Evolutionary conservation across 1,140 invertebrate species (phyloP), one percentile per base, ranked within the genome.

Genomic region (Branchinecta lynchi): DNA sequence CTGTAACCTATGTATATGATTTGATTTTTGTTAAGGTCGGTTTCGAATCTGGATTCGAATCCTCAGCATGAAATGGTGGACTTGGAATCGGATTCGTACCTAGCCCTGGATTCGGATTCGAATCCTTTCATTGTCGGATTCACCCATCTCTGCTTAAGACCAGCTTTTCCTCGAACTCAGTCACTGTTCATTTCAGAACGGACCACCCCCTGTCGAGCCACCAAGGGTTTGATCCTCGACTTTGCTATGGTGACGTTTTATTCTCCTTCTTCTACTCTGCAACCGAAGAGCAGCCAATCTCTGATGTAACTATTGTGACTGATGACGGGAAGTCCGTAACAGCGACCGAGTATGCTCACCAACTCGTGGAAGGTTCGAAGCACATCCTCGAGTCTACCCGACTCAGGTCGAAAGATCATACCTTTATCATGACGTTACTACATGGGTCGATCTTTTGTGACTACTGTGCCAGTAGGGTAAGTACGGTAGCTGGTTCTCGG

Each of bases 231-330:
- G 91, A 94, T 77, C 87, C 89, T 6, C 86, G 86, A 44, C 82
- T 94, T 9, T 96, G 92, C 77, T 93, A 90, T 75, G 93, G 93
- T 3, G 92, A 95, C 76, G 86, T 93, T 60, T 81, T 90, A 5
- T 79, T 96, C 0, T 87, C 87, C n/a, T 93, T 94, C 77, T 80
- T 85, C 6, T 80, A 79, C 71, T 76, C 78, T 70, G 72, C 76
- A 21, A 68, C 74, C 32, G 73, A 75, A 70, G 76, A 73, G 66
- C 51, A 15, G 68, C 68, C n/a, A 66, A 8, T 12, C 65, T 70
- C 70, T 45, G 60, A 45, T 44, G 44, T 66, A 7, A 66, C 66
- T 9, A 67, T 71, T 43, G 71, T 72, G 44, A 71, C 75, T n/a
- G 75, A 73, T 43, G 74, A 75, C 45, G 71, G 69, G 9, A 67